Evolutionary conservation across 2,113 vertebrate genomes (phyloP).

Genomic region (Phocoena phocoena): DNA sequence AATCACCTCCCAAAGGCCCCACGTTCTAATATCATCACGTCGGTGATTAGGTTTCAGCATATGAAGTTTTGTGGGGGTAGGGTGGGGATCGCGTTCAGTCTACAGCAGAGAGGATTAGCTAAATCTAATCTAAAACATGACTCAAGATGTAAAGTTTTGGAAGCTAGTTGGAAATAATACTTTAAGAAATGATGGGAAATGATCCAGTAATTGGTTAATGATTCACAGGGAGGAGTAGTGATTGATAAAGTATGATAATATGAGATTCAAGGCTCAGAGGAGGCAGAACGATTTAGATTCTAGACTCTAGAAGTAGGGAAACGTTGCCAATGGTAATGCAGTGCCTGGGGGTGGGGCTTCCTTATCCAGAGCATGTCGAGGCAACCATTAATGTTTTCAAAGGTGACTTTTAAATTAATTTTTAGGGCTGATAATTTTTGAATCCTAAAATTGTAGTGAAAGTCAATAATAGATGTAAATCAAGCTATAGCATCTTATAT

Average conservation of each 20-base stretch:
- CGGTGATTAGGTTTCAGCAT: neutral
- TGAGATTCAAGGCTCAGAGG: neutral
- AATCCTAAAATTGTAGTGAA: neutral
- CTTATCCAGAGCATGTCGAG: neutral
- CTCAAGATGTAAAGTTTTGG: neutral
- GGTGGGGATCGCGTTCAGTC: neutral
- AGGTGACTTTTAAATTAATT: neutral
- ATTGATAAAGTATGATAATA: neutral
- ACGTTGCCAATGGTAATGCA: neutral
- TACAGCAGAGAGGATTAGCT: neutral
- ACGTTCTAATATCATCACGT: neutral
- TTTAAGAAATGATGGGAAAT: neutral
- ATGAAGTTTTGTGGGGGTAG: neutral
- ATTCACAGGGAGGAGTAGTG: neutral
- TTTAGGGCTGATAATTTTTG: neutral
- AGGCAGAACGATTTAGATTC: neutral
- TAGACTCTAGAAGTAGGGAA: neutral
- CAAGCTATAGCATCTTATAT: neutral
- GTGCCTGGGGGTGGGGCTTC: accelerated
- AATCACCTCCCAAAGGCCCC: neutral
- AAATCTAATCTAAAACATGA: neutral
- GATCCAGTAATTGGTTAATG: neutral
- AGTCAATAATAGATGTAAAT: neutral
- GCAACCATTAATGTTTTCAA: neutral
- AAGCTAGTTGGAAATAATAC: neutral